Conservation (phyloP, 2,113 vertebrate species). For the Puntigrus tetrazona region DNA sequence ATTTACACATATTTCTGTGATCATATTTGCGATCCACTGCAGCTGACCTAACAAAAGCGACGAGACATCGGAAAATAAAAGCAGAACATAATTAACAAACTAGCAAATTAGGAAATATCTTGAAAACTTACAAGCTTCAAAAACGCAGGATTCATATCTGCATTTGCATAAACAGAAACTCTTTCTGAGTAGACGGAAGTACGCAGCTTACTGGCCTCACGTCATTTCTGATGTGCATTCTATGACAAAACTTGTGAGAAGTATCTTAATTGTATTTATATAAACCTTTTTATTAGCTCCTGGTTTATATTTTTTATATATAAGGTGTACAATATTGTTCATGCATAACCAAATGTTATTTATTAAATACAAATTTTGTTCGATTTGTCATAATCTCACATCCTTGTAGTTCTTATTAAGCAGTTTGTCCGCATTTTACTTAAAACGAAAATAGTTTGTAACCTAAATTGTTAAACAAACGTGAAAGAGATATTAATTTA, state of each 20-base stretch:
- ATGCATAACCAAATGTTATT: background rate
- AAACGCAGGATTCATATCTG: background rate
- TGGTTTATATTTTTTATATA: background rate
- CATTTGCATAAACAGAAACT: background rate
- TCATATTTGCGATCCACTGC: background rate
- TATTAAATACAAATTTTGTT: background rate
- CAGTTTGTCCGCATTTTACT: background rate
- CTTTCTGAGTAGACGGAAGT: background rate
- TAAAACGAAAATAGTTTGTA: background rate
- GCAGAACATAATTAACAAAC: background rate
- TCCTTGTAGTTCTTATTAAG: background rate
- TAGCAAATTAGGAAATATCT: background rate
- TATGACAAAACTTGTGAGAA: background rate
- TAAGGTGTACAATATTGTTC: background rate
- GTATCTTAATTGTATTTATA: background rate
- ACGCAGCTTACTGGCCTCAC: background rate
- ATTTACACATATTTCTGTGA: background rate
- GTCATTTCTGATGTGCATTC: slow-evolving; percentile 18
- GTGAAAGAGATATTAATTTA: background rate
- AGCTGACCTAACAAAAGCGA: background rate
- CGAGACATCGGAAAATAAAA: background rate
- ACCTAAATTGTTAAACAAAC: background rate
- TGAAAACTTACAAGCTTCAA: background rate
- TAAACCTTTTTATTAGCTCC: background rate
- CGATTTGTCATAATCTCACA: background rate